Evolutionary conservation across 2,888 invertebrate genomes (phyloP).

Genomic region (Nephrotoma flavescens): DNA sequence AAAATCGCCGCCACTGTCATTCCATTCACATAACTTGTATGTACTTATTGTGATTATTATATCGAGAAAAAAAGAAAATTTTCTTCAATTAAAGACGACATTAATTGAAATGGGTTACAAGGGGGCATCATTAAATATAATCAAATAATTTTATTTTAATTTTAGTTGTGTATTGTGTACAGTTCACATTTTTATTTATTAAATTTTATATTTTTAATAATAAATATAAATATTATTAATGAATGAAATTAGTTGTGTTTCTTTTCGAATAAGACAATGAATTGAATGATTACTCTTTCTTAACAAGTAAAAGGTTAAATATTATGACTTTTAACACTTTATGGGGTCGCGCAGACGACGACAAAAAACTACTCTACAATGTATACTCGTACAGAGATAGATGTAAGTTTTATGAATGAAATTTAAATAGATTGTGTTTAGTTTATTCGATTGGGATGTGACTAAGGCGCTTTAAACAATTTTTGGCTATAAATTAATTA

Average conservation of each 20-base stretch:
- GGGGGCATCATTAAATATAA: background rate
- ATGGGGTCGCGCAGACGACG: constrained; percentile 12
- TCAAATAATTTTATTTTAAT: background rate
- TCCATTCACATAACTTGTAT: no score
- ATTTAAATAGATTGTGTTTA: background rate
- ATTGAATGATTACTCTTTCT: constrained; percentile 7
- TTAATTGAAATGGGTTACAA: background rate
- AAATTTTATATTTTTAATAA: background rate
- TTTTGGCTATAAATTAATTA: background rate
- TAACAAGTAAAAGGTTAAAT: constrained; percentile 16
- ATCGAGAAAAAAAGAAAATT: background rate
- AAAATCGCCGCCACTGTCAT: no score
- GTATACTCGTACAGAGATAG: no score
- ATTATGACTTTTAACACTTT: constrained; percentile 20
- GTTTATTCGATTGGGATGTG: background rate
- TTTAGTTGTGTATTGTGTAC: background rate
- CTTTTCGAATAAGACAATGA: background rate
- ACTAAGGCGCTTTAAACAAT: background rate
- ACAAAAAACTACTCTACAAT: background rate
- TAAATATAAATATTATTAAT: background rate
- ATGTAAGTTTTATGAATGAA: background rate
- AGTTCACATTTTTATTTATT: background rate
- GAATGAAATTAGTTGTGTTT: background rate
- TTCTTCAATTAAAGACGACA: background rate
- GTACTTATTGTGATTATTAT: background rate